Conservation (phyloP, 1,140 invertebrate species). For the Cyclargus thomasi region DNA sequence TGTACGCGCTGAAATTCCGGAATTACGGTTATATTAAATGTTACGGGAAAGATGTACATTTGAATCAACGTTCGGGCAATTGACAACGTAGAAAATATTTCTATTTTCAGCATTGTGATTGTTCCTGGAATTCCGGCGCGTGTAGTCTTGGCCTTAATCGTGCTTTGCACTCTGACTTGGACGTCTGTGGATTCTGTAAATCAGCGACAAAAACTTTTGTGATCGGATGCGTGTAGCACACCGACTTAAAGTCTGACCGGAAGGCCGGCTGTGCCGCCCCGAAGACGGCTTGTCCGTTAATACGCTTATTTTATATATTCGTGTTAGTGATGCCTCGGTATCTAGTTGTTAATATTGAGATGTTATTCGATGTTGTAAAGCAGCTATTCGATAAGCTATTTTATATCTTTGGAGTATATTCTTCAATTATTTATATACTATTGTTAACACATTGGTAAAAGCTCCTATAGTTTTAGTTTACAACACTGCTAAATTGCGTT, state of each 20-base stretch:
- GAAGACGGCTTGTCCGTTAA: conserved; percentile 59
- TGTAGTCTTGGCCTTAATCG: not conserved
- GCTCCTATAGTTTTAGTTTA: too few relatives aligned
- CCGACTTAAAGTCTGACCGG: conserved; percentile 55
- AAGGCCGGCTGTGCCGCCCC: conserved; percentile 42
- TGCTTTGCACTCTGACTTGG: too few relatives aligned
- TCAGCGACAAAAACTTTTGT: conserved; percentile 35
- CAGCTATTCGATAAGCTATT: conserved; percentile 26
- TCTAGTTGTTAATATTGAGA: conserved; percentile 19
- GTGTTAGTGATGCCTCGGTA: conserved; percentile 41
- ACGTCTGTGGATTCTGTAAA: not conserved
- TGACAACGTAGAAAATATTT: too few relatives aligned
- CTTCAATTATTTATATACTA: not conserved
- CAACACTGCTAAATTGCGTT: too few relatives aligned
- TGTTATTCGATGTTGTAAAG: conserved; percentile 17
- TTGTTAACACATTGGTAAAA: conserved; percentile 8
- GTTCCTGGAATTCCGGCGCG: too few relatives aligned
- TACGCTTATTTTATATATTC: conserved; percentile 73
- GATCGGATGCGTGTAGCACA: conserved; percentile 16
- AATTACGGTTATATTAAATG: too few relatives aligned
- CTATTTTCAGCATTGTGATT: too few relatives aligned
- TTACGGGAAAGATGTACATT: too few relatives aligned
- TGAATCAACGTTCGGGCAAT: too few relatives aligned
- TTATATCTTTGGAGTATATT: conserved; percentile 26
- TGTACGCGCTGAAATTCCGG: too few relatives aligned